Base-by-base conservation (phyloP, 2,797 vertebrate genomes). In the Schizopygopsis pylzovi region DNA sequence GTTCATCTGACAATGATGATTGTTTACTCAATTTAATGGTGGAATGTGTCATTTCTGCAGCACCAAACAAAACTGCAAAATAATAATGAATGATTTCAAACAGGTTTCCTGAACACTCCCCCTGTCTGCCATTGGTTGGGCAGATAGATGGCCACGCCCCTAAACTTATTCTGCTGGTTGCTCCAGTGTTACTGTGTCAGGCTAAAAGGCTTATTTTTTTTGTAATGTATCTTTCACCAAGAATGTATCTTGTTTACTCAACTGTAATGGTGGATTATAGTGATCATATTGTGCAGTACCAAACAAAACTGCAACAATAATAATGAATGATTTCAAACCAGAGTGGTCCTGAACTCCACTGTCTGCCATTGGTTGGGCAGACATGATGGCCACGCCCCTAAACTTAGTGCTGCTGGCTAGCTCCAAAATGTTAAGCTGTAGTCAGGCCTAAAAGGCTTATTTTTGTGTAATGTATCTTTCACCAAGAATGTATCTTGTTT, bases 1-100 rank as follows among this genome's bases (percentile, higher is more conserved):
- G 45, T 75, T 52, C 68, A 61, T 59, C 52, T 45, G 65, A 71
- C n/a, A 22, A n/a, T 54, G 49, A 63, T 25, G 33, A 82, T 71
- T 59, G 61, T 37, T 76, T 83, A 25, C 16, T 68, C 56, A 33
- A 39, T 76, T 75, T 86, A 85, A 68, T 39, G 33, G 37, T 39
- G 37, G 37, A 20, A 10, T 70, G 67, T 41, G 4, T 70, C 4
- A 61, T 61, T 70, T 43, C 68, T 43, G 11, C 20, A n/a, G 22
- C 41, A 45, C 5, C 45, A 75, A 33, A 73, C 71, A 52, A 1
- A 76, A 56, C 33, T 39, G 49, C 49, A 39, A 77, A 18, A 13
- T 8, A 77, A 54, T 37, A 1, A 76, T 54, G 13, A 63, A 63
- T 1, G 2, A 15, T 76, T 76, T 76, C 49, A 76, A 52, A 70